phyloP scores from a whole-genome alignment of 2,797 vertebrate genomes.

The Siniperca scherzeri region DNA sequence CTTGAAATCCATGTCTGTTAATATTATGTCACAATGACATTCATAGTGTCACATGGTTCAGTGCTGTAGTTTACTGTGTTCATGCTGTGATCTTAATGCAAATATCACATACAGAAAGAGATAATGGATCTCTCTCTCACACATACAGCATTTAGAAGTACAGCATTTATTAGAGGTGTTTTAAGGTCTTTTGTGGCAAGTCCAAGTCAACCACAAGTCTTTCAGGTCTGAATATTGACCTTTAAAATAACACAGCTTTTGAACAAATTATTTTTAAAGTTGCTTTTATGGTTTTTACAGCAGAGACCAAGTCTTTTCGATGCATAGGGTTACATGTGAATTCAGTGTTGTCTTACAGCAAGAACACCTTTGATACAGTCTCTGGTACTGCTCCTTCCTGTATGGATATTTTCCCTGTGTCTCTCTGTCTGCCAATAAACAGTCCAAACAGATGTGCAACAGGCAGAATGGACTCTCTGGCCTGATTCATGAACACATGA shows the following conservation, averaged over 20 bases:
- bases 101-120: neutral
- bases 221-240: neutral
- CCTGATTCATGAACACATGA: neutral
- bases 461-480: neutral
- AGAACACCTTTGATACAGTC: neutral
- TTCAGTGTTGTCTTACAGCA: neutral
- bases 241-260: neutral
- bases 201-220: neutral
- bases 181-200: neutral
- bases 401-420: neutral
- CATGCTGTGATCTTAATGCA: neutral
- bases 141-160: neutral
- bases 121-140: neutral
- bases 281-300: neutral
- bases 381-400: neutral
- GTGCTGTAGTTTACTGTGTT: neutral
- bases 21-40: slow-evolving; percentile 28
- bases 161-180: neutral
- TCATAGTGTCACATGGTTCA: neutral
- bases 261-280: neutral
- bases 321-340: neutral
- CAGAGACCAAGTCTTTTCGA: neutral
- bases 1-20: slow-evolving; percentile 25
- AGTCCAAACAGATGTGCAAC: neutral
- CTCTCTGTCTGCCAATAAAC: neutral